Percentiles rank a stretch among this genome's conserved stretches.
phyloP scores from a whole-genome alignment of 2,797 vertebrate genomes.

The Selene dorsalis region DNA sequence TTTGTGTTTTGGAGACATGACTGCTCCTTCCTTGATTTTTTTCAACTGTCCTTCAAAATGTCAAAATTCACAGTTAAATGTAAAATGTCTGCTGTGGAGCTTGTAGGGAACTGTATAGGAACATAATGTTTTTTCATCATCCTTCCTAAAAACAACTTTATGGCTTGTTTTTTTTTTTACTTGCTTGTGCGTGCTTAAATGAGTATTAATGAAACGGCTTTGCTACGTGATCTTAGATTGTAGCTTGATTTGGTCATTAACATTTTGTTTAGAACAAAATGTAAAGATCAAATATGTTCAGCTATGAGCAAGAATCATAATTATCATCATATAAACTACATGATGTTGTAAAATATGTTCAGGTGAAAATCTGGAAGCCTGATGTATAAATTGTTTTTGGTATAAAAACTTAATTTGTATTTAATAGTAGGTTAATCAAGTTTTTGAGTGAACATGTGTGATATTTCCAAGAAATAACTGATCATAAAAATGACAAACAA shows the following conservation, averaged over 20 bases:
- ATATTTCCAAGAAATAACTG: not conserved
- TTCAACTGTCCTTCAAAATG: not conserved
- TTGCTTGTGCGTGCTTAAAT: not conserved
- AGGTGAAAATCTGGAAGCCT: not conserved
- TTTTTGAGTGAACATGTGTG: not conserved
- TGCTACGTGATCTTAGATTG: not conserved
- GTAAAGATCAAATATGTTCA: not conserved
- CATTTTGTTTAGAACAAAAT: not conserved
- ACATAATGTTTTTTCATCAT: not conserved
- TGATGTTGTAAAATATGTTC: not conserved
- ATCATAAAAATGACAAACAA: not conserved
- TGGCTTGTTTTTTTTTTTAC: not conserved
- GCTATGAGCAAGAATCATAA: not conserved
- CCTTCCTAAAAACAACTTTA: not conserved
- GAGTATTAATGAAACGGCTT: not conserved
- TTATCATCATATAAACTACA: not conserved
- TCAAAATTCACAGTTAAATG: slow-evolving; percentile 4
- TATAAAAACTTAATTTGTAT: not conserved
- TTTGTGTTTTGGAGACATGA: not conserved
- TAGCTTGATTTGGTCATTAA: not conserved
- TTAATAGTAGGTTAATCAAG: not conserved
- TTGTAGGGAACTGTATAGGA: not conserved
- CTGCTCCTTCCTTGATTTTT: not conserved
- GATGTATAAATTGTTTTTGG: not conserved
- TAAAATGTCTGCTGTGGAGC: slow-evolving; percentile 5